phyloP scores from a whole-genome alignment of 2,797 vertebrate species.

The Orestias chungarensis region DNA sequence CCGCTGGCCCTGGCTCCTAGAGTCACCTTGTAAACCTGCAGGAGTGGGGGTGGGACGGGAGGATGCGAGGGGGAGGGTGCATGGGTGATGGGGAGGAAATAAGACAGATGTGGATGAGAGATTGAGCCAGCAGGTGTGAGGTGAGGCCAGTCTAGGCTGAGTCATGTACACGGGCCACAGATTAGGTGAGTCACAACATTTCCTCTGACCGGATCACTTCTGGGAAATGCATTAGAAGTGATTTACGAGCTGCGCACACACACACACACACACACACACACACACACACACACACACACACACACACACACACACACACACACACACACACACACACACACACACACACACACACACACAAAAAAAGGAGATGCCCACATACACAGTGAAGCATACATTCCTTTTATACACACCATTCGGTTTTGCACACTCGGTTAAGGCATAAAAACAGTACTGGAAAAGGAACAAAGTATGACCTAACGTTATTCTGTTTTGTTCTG shows the following conservation, averaged over 20 bases:
- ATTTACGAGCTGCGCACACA: slow-evolving; percentile 55
- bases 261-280: too few relatives aligned
- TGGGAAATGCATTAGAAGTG: slow-evolving; percentile 74
- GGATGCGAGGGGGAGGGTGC: slow-evolving; percentile 22
- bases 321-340: too few relatives aligned
- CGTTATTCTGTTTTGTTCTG: slow-evolving; percentile 30
- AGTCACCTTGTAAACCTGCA: slow-evolving; percentile 75
- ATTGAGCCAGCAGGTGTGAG: slow-evolving; percentile 73
- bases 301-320: too few relatives aligned
- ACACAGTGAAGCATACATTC: slow-evolving; percentile 23
- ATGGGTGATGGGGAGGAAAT: slow-evolving; percentile 64
- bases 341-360: too few relatives aligned
- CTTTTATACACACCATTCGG: slow-evolving; percentile 25
- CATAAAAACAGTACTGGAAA: slow-evolving; percentile 36
- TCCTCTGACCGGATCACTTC: slow-evolving; percentile 75
- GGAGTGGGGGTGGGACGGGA: slow-evolving; percentile 28
- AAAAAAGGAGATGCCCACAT: slow-evolving; percentile 31
- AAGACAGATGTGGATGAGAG: slow-evolving; percentile 77
- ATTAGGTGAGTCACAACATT: slow-evolving; percentile 79
- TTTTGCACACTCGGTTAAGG: slow-evolving; percentile 37
- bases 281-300: too few relatives aligned
- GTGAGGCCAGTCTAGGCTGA: slow-evolving; percentile 73
- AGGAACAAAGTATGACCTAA: slow-evolving; percentile 19
- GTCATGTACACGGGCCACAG: slow-evolving; percentile 70
- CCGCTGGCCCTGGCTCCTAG: slow-evolving; percentile 65